phyloP scores from a whole-genome alignment of 2,888 invertebrate species.

The Drosophila planitibia region DNA sequence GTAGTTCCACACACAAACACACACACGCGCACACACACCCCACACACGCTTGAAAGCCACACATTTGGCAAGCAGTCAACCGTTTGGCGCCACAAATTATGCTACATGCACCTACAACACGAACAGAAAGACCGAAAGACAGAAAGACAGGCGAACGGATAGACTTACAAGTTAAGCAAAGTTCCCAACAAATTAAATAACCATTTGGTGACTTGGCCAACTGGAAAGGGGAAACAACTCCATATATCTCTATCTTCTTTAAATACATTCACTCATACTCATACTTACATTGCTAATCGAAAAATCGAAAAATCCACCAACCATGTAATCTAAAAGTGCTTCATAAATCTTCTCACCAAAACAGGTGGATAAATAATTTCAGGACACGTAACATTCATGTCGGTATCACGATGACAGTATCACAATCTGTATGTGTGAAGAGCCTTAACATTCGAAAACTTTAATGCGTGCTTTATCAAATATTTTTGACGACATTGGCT shows the following conservation, averaged over 20 bases:
- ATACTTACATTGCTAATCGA: background rate
- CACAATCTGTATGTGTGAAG: background rate
- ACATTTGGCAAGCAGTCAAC: conserved; percentile 41
- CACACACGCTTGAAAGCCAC: conserved; percentile 28
- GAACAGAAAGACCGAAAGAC: conserved; percentile 7
- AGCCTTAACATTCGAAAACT: background rate
- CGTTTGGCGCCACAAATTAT: conserved; percentile 39
- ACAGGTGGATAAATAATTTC: background rate
- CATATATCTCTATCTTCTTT: background rate
- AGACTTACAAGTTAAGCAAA: conserved; percentile 34
- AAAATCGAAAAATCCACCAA: background rate
- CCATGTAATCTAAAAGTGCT: background rate
- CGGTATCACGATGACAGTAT: background rate
- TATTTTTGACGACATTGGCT: too few relatives aligned
- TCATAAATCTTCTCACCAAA: conserved; percentile 1
- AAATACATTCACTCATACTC: background rate
- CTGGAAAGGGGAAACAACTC: background rate
- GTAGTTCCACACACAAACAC: background rate
- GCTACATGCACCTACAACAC: conserved; percentile 29
- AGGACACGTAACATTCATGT: background rate
- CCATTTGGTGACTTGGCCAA: conserved; percentile 29
- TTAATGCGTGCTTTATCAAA: background rate
- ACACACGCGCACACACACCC: conserved; percentile 1
- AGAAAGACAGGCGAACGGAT: background rate
- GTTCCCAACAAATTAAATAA: conserved; percentile 51